These are phyloP conservation scores for Sialia sialis DNA, from an alignment of 2,113 vertebrate species.

Conservation along the genomic window DNA sequence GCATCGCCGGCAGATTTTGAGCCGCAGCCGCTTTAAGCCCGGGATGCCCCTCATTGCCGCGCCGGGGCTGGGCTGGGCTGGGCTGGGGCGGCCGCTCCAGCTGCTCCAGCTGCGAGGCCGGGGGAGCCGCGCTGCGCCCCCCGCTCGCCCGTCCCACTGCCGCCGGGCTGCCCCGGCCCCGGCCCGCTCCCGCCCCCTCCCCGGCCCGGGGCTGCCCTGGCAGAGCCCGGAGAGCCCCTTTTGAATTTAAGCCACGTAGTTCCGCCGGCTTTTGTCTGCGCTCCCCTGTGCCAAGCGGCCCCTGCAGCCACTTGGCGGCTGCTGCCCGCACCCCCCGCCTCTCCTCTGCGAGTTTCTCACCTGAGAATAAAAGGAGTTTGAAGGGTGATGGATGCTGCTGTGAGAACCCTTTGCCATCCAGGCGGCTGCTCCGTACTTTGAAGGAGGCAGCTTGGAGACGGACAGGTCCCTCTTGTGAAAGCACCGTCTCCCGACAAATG, in stretches of 20 bases:
- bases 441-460: neutral
- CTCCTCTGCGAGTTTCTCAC: neutral
- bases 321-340: neutral
- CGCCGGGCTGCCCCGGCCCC: neutral
- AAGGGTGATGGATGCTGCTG: neutral
- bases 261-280: slow-evolving; percentile 43
- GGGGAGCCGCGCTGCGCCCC: neutral
- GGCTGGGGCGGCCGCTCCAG: neutral
- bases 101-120: neutral
- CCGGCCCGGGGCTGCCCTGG: neutral
- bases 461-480: neutral
- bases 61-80: neutral
- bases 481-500: neutral
- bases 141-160: neutral
- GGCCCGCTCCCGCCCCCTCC: neutral
- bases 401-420: neutral
- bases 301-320: neutral
- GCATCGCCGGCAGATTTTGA: slow-evolving; percentile 72
- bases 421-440: neutral
- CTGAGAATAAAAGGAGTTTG: neutral
- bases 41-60: slow-evolving; percentile 40
- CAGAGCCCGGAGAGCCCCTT: neutral
- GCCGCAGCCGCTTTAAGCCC: slow-evolving; percentile 67
- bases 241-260: slow-evolving; percentile 43
- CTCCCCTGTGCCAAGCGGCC: neutral